phyloP scores from a whole-genome alignment of 2,888 invertebrate species.

The Criorhina ranunculi region DNA sequence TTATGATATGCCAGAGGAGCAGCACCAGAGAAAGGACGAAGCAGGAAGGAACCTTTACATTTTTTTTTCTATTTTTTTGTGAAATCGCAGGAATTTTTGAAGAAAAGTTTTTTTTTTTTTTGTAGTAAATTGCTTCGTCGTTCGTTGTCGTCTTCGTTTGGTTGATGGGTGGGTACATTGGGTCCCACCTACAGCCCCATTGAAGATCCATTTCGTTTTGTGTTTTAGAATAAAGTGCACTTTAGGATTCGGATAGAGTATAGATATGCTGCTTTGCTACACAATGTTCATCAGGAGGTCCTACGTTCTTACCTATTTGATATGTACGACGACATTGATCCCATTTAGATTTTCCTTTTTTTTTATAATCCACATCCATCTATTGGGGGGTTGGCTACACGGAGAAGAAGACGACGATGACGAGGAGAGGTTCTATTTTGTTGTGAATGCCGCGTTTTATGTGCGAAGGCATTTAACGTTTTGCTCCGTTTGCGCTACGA shows the following conservation, averaged over 20 bases:
- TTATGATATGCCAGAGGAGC: slow-evolving; percentile 63
- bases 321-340: slow-evolving; percentile 76
- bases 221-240: slow-evolving; percentile 76
- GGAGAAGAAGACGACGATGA: slow-evolving; percentile 34
- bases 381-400: slow-evolving; percentile 46
- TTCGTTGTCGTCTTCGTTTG: slow-evolving; percentile 25
- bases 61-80: slow-evolving; percentile 10
- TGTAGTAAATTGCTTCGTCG: slow-evolving; percentile 70
- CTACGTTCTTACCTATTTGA: slow-evolving; percentile 72
- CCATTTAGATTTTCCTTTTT: slow-evolving; percentile 70
- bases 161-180: slow-evolving; percentile 20
- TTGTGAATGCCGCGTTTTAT: slow-evolving; percentile 73
- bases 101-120: slow-evolving; percentile 26
- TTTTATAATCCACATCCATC: slow-evolving; percentile 71
- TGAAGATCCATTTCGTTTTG: slow-evolving; percentile 73
- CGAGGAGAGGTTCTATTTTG: slow-evolving; percentile 69
- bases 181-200: slow-evolving; percentile 7
- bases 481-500: slow-evolving; percentile 69
- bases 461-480: slow-evolving; percentile 76
- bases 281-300: slow-evolving; percentile 37
- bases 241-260: slow-evolving; percentile 61
- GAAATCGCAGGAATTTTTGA: slow-evolving; percentile 46
- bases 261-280: slow-evolving; percentile 23
- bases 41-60: slow-evolving; percentile 48
- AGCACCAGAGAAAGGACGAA: background rate